A percentile compares a stretch with the other conserved stretches of the same genome.
Evolutionary conservation across 2,113 vertebrate species (phyloP).

Genomic region (Hypomesus transpacificus): DNA sequence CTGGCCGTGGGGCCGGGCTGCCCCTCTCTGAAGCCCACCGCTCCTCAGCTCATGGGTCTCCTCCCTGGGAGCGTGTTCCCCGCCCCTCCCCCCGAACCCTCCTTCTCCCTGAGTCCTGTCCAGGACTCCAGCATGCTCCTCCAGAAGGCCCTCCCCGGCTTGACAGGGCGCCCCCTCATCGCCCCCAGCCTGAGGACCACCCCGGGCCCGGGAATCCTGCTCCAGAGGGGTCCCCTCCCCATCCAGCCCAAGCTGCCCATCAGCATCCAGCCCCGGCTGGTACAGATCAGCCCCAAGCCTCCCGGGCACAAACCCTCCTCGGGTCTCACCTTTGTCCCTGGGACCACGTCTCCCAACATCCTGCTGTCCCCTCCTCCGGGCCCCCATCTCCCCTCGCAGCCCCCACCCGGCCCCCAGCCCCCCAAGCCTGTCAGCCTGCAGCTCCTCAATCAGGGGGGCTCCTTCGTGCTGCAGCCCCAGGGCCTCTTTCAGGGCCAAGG

Average conservation of each 20-base stretch:
- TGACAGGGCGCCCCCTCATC: constrained; percentile 58
- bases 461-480: constrained; percentile 77
- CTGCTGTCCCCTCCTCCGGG: constrained; percentile 61
- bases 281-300: constrained; percentile 77
- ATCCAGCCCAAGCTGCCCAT: constrained; percentile 77
- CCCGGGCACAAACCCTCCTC: constrained; percentile 63
- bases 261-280: constrained; percentile 74
- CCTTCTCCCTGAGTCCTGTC: constrained; percentile 69
- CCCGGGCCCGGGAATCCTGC: constrained; percentile 54
- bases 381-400: constrained; percentile 51
- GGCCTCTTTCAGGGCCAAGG: constrained; percentile 73
- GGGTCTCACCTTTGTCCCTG: constrained; percentile 69
- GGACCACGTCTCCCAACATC: constrained; percentile 66
- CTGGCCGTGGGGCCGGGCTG: constrained; percentile 74
- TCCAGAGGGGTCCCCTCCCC: constrained; percentile 64
- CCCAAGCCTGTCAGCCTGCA: constrained; percentile 72
- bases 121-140: constrained; percentile 71
- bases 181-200: constrained; percentile 57
- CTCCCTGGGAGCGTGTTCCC: constrained; percentile 74
- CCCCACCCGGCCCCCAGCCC: constrained; percentile 49
- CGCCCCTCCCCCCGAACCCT: constrained; percentile 62
- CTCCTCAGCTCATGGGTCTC: constrained; percentile 73
- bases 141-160: constrained; percentile 63
- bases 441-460: constrained; percentile 73
- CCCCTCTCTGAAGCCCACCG: constrained; percentile 71